phyloP scores from a whole-genome alignment of 2,113 vertebrate species.

The Aplodontia rufa region DNA sequence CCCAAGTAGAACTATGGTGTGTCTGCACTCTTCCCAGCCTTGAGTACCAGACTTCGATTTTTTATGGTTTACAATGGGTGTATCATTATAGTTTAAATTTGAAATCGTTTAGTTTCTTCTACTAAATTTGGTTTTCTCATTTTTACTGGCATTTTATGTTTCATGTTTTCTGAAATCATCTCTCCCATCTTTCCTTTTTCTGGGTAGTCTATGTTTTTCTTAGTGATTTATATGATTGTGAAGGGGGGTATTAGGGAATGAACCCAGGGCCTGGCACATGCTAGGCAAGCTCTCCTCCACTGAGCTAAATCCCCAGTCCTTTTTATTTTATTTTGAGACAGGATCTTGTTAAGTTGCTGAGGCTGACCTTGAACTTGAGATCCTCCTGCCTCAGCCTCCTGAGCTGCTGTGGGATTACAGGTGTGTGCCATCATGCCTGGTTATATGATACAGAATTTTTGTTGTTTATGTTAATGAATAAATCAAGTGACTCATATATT shows the following conservation, averaged over 20 bases:
- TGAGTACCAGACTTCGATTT: not conserved
- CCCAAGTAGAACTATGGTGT: not conserved
- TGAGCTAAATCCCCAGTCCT: not conserved
- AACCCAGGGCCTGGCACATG: not conserved
- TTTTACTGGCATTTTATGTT: slow-evolving; percentile 33
- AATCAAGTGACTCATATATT: not conserved
- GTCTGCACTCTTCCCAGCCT: not conserved
- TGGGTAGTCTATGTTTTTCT: slow-evolving; percentile 14
- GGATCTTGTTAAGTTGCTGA: not conserved
- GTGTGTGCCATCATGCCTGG: not conserved
- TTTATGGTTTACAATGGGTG: not conserved
- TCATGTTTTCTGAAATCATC: slow-evolving; percentile 10
- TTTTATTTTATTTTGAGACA: not conserved
- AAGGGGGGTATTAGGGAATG: not conserved
- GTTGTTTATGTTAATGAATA: not conserved
- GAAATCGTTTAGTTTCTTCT: slow-evolving; percentile 4
- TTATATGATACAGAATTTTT: not conserved
- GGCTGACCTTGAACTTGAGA: not conserved
- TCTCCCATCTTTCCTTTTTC: not conserved
- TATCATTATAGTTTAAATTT: slow-evolving; percentile 9
- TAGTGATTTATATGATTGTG: not conserved
- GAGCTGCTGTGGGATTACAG: not conserved
- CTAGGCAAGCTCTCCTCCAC: not conserved
- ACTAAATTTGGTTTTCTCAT: not conserved
- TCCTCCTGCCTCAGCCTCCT: not conserved